Percentiles rank a stretch among this genome's conserved stretches.
phyloP scores from a whole-genome alignment of 2,888 invertebrate genomes.

The Axea sp. region DNA sequence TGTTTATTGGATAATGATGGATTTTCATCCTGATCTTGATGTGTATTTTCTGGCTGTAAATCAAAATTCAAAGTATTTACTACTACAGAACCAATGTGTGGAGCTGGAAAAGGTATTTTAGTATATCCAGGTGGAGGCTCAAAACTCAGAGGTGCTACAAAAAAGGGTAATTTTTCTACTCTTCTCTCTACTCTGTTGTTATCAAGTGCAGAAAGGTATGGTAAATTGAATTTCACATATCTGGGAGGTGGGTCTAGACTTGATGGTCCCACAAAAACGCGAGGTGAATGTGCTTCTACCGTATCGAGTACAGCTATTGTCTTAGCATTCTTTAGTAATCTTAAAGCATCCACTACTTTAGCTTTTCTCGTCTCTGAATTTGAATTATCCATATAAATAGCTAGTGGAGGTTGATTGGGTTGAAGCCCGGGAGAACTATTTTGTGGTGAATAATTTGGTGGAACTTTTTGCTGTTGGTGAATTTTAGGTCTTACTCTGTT shows the following conservation, averaged over 20 bases:
- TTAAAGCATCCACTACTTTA: conserved; percentile 86
- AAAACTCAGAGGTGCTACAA: conserved; percentile 91
- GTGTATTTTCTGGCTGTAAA: conserved; percentile 54
- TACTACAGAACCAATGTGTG: conserved; percentile 92
- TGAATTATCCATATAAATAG: conserved; percentile 86
- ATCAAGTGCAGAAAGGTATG: conserved; percentile 88
- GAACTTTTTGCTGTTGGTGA: conserved; percentile 64
- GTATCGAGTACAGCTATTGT: conserved; percentile 89
- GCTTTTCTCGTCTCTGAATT: conserved; percentile 78
- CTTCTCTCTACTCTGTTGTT: conserved; percentile 85
- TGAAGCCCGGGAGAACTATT: conserved; percentile 68
- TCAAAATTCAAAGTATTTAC: conserved; percentile 81
- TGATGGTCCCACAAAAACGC: conserved; percentile 90
- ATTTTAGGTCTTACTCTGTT: conserved; percentile 63
- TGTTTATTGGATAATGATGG: conserved; percentile 72
- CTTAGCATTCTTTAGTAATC: conserved; percentile 85
- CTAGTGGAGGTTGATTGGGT: conserved; percentile 91
- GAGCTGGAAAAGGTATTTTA: conserved; percentile 91
- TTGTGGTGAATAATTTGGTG: conserved; percentile 57
- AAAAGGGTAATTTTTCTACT: conserved; percentile 88
- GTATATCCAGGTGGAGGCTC: conserved; percentile 91
- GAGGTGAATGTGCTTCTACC: conserved; percentile 85
- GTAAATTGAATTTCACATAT: conserved; percentile 90
- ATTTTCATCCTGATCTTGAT: conserved; percentile 65
- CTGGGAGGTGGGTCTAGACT: conserved; percentile 86